Evolutionary conservation across 2,888 invertebrate species (phyloP).

Genomic region (Melieria crassipennis): DNA sequence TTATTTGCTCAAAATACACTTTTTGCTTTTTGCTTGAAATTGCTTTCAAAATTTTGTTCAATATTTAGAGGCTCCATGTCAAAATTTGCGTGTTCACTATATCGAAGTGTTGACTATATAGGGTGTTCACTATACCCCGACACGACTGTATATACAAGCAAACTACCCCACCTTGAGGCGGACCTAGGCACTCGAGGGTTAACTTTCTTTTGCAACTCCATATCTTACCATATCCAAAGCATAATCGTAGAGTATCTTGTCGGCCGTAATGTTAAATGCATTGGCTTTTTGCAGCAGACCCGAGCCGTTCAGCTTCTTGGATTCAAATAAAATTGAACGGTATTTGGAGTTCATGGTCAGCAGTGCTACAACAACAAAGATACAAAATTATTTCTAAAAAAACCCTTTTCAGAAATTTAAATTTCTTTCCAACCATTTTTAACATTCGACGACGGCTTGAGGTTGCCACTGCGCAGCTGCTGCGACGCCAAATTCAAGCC

Average conservation of each 20-base stretch:
- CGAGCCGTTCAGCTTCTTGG: constrained; percentile 84
- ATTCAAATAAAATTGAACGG: constrained; percentile 86
- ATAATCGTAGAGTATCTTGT: constrained; percentile 96
- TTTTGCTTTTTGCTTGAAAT: no score
- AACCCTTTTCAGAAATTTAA: constrained; percentile 1
- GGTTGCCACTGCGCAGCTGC: constrained; percentile 82
- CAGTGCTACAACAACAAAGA: constrained; percentile 70
- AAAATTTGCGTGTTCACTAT: no score
- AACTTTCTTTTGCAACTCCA: neutral
- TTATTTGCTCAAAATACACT: no score
- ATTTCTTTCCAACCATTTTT: constrained; percentile 76
- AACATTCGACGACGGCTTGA: constrained; percentile 91
- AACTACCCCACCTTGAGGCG: no score
- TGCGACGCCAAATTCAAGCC: constrained; percentile 89
- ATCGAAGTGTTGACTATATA: no score
- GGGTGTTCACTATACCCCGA: no score
- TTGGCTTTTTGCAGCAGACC: constrained; percentile 79
- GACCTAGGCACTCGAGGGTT: no score
- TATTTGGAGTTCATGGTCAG: constrained; percentile 92
- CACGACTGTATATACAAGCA: no score
- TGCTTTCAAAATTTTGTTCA: no score
- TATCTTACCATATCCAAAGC: constrained; percentile 92
- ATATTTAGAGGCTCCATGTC: no score
- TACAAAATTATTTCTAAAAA: neutral
- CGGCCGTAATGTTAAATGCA: constrained; percentile 82